phyloP scores from a whole-genome alignment of 2,113 vertebrate species.

The Sinocyclocheilus anshuiensis region DNA sequence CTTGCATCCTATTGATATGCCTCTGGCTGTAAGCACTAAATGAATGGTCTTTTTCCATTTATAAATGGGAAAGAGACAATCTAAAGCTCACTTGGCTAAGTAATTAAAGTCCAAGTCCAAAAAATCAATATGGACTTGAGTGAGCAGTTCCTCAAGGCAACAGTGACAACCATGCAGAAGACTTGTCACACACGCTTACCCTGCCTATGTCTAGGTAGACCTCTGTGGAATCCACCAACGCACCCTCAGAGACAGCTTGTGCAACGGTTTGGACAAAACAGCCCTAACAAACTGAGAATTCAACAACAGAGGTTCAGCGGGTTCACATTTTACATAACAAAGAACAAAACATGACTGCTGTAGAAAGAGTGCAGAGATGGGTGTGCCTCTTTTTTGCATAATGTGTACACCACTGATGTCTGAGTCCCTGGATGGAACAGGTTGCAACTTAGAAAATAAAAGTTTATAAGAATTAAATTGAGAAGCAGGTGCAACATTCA shows the following conservation, averaged over 20 bases:
- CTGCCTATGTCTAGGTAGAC: neutral
- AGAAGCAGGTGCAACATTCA: neutral
- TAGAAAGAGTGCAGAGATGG: neutral
- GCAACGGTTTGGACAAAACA: constrained; percentile 43
- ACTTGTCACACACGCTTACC: neutral
- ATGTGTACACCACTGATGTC: neutral
- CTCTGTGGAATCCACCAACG: constrained; percentile 34
- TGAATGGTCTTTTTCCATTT: neutral
- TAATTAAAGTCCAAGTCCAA: neutral
- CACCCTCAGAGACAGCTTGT: constrained; percentile 39
- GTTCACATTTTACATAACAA: neutral
- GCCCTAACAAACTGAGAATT: constrained; percentile 27
- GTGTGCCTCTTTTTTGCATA: constrained; percentile 13
- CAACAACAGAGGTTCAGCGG: constrained; percentile 5
- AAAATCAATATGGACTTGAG: constrained; percentile 33
- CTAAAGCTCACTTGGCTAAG: neutral
- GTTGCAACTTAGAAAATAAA: neutral
- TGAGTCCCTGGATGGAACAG: neutral
- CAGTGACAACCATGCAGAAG: constrained; percentile 37
- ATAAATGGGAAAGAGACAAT: neutral
- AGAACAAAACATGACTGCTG: neutral
- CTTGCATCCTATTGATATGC: neutral
- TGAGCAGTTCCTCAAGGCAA: constrained; percentile 7
- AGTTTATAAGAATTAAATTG: neutral
- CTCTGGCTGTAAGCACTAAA: neutral